phyloP scores from a whole-genome alignment of 2,797 vertebrate species.

The Scleropages formosus region DNA sequence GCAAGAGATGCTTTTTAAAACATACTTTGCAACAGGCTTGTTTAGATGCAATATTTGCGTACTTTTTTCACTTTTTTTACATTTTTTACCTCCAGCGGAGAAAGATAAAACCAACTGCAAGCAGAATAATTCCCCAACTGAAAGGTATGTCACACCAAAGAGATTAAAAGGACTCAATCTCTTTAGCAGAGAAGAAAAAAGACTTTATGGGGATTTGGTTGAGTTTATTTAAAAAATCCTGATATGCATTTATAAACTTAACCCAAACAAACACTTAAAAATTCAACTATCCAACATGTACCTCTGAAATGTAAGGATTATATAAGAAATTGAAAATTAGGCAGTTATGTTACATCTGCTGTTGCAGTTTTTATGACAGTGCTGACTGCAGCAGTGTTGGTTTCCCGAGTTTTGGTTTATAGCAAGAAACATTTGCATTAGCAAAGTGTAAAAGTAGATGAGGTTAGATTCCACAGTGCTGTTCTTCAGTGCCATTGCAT shows the following conservation, averaged over 20 bases:
- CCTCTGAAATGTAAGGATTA: conserved; percentile 23
- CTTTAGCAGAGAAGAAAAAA: conserved; percentile 67
- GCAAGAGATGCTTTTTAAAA: background rate
- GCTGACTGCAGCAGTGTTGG: no score
- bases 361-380: background rate
- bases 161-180: conserved; percentile 70
- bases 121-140: conserved; percentile 62
- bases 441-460: no score
- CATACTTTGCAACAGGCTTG: no score
- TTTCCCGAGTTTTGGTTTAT: no score
- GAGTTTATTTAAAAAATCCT: conserved; percentile 63
- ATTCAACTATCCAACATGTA: conserved; percentile 60
- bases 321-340: background rate
- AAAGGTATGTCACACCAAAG: conserved; percentile 64
- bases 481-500: no score
- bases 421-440: no score
- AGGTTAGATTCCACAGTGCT: no score
- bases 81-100: background rate
- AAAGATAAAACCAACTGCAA: background rate
- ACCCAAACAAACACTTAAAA: conserved; percentile 70
- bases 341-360: background rate
- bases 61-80: background rate
- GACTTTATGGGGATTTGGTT: conserved; percentile 67
- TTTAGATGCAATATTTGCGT: background rate
- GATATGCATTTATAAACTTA: conserved; percentile 56